A percentile compares a stretch with the other conserved stretches of the same genome.
phyloP scores from a whole-genome alignment of 2,113 vertebrate species.

The Oxyura jamaicensis region DNA sequence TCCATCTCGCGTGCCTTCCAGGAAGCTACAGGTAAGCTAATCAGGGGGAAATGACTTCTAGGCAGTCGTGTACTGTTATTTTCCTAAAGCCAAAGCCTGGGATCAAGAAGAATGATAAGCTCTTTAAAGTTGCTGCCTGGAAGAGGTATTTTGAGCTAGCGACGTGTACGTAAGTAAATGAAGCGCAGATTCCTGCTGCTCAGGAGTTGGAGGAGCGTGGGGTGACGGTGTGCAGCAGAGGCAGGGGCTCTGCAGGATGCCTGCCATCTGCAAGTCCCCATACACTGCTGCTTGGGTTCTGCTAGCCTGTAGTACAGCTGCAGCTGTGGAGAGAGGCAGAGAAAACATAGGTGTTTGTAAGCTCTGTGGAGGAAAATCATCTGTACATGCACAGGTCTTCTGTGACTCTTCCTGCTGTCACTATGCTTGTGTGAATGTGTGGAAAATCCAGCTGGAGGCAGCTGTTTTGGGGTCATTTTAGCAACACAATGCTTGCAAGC shows the following conservation, averaged over 20 bases:
- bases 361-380: not conserved
- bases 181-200: not conserved
- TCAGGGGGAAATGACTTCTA: not conserved
- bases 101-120: not conserved
- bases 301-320: not conserved
- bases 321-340: not conserved
- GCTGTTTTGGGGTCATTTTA: not conserved
- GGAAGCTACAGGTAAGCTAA: not conserved
- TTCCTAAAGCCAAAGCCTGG: not conserved
- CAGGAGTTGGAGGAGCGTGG: not conserved
- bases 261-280: not conserved
- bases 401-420: not conserved
- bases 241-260: not conserved
- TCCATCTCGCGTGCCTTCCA: not conserved
- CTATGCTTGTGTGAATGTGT: not conserved
- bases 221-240: no score
- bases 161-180: not conserved
- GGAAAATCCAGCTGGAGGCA: not conserved
- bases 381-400: not conserved
- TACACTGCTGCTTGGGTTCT: fast-evolving
- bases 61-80: not conserved
- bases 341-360: fast-evolving
- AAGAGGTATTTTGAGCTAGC: not conserved
- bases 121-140: not conserved
- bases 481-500: not conserved